These are phyloP conservation scores for Stegophylla sp. DNA, from an alignment of 2,888 invertebrate species.

Conservation along the genomic window DNA sequence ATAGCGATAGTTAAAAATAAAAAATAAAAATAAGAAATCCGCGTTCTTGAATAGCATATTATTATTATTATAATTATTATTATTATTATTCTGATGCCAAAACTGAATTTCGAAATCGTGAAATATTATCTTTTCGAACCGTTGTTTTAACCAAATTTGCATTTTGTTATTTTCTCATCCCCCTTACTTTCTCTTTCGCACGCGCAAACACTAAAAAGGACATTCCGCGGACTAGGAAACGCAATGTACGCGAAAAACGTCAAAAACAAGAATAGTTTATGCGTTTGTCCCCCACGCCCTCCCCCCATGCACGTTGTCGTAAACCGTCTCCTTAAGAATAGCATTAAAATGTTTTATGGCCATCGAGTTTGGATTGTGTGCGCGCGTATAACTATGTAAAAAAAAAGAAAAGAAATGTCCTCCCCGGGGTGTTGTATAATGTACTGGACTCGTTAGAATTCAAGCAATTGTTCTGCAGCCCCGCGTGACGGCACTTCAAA, in stretches of 20 bases:
- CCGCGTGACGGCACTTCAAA: not conserved
- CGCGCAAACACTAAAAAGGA: not conserved
- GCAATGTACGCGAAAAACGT: constrained; percentile 5
- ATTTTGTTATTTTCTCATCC: not conserved
- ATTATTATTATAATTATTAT: too few species aligned
- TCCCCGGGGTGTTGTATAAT: constrained; percentile 1
- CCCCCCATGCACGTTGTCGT: too few species aligned
- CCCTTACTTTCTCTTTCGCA: too few species aligned
- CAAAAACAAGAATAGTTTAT: constrained; percentile 36
- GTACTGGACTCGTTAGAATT: not conserved
- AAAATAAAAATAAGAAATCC: too few species aligned
- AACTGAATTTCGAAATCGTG: not conserved
- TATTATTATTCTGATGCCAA: too few species aligned
- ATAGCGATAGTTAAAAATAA: too few species aligned
- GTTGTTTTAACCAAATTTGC: too few species aligned
- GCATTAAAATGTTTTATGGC: constrained; percentile 39
- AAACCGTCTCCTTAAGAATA: constrained; percentile 24
- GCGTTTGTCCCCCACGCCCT: constrained; percentile 10
- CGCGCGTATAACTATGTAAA: not conserved
- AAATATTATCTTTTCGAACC: not conserved
- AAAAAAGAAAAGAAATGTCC: constrained; percentile 2
- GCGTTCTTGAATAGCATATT: too few species aligned
- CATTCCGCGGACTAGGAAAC: not conserved
- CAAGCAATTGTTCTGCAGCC: constrained; percentile 10
- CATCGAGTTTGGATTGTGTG: not conserved